phyloP scores from a whole-genome alignment of 1,140 invertebrate genomes.

The Limonius californicus region DNA sequence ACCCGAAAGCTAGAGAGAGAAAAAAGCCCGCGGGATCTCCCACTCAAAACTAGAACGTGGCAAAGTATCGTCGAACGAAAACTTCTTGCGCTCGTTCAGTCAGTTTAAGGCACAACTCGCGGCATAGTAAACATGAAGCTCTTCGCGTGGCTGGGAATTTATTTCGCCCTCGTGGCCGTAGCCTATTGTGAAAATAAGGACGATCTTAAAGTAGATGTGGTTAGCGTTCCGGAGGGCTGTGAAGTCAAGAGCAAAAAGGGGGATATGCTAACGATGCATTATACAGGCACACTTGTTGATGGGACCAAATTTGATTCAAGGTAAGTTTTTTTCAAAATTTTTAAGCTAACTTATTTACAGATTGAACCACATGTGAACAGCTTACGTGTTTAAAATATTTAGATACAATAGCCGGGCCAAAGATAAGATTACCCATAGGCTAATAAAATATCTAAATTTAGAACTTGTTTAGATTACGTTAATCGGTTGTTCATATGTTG shows the following conservation, averaged over 20 bases:
- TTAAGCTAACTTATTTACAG: too few relatives aligned
- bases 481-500: too few relatives aligned
- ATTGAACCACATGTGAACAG: too few relatives aligned
- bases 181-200: slow-evolving; percentile 12
- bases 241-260: slow-evolving; percentile 77
- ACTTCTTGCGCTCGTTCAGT: slow-evolving; percentile 9
- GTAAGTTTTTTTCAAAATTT: slow-evolving; percentile 61
- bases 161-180: background rate
- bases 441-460: too few relatives aligned
- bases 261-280: slow-evolving; percentile 91
- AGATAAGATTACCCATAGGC: too few relatives aligned
- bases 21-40: background rate
- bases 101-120: background rate
- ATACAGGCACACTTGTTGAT: slow-evolving; percentile 81
- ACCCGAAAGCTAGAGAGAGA: background rate
- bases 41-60: background rate
- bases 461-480: too few relatives aligned
- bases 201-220: slow-evolving; percentile 74
- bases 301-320: slow-evolving; percentile 92
- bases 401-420: too few relatives aligned
- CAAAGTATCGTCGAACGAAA: slow-evolving; percentile 2
- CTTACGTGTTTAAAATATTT: too few relatives aligned
- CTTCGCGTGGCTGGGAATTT: background rate
- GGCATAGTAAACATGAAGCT: background rate
- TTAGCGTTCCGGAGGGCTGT: slow-evolving; percentile 76